Evolutionary conservation across 2,888 invertebrate genomes (phyloP), one percentile per base, ranked within the genome.

Genomic region (Myopa tessellatipennis): DNA sequence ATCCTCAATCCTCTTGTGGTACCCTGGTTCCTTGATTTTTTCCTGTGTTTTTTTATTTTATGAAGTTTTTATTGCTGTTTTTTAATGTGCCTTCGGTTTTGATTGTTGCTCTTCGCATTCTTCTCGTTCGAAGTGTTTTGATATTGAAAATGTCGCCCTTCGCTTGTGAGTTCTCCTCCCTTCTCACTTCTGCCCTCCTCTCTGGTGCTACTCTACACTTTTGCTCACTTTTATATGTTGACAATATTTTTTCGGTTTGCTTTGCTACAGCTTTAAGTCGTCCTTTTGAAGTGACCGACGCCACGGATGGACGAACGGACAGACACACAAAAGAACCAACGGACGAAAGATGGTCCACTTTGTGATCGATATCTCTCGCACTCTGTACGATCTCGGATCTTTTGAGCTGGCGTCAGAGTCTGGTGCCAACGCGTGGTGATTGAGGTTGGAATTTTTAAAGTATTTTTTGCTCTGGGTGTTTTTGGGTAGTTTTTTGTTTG

Each of bases 1-100:
- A 85, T 85, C 7, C 45, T 45, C 26, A 26, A 26, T 26, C 26
- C 76, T 77, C 63, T 72, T 78, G 75, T 14, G 63, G 73, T 77
- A 78, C 77, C 74, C 79, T 78, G 79, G 82, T 8, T 7, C 26
- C 26, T 34, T 12, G 10, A 34, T 7, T 63, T 63, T 10, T 63
- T 63, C 10, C 26, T 26, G 8, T 26, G 18, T 61, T 61, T 12
- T 61, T 26, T 61, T 61, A 80, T 83, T 81, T 83, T 84, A 87
- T 87, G 84, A 84, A 85, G 83, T 84, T 87, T 86, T 87, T 87
- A 87, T 87, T 85, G 84, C 84, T 86, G 85, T 85, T 83, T 82
- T 80, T 82, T 86, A 83, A 84, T 82, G 84, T 65, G 74, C 65
- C 45, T 74, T 45, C 36, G 45, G 38, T 45, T 73, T 73, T 65